Evolutionary conservation across 92 coral and sea anemone species (phyloP).

Genomic region (Phenganax marumi): DNA sequence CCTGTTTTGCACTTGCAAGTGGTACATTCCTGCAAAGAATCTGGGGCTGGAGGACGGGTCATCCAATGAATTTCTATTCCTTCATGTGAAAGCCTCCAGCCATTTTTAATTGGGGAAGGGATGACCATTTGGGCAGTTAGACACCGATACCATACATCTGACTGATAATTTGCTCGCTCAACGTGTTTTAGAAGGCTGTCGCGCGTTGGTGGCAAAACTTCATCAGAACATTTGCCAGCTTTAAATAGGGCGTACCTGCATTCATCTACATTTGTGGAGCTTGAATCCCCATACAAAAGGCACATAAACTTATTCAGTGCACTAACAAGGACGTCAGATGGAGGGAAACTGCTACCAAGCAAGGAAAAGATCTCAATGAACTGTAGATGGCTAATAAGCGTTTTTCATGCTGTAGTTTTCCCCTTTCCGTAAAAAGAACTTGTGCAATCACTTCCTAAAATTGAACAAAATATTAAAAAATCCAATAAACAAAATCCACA

Average conservation of each 20-base stretch:
- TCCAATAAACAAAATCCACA: not conserved
- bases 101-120: slow-evolving; percentile 42
- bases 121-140: slow-evolving; percentile 8
- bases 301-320: slow-evolving; percentile 31
- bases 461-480: not conserved
- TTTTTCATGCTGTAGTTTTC: slow-evolving; percentile 22
- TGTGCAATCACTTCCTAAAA: slow-evolving; percentile 34
- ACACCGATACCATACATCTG: slow-evolving; percentile 40
- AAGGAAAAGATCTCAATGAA: slow-evolving; percentile 14
- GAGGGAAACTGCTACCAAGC: slow-evolving; percentile 4
- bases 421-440: slow-evolving; percentile 47
- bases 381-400: not conserved
- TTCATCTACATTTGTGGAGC: slow-evolving; percentile 31
- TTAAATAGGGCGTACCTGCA: slow-evolving; percentile 40
- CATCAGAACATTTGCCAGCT: slow-evolving; percentile 49
- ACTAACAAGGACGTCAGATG: slow-evolving; percentile 16
- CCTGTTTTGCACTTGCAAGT: slow-evolving; percentile 42
- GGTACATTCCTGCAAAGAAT: slow-evolving; percentile 20
- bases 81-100: slow-evolving; percentile 29
- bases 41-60: slow-evolving; percentile 44
- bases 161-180: slow-evolving; percentile 38
- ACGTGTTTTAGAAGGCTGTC: slow-evolving; percentile 40
- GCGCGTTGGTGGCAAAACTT: slow-evolving; percentile 43
- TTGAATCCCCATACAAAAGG: slow-evolving; percentile 37
- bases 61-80: slow-evolving; percentile 11